A percentile compares a stretch with the other conserved stretches of the same genome.
These are phyloP conservation scores for Trichogramma pretiosum DNA, from an alignment of 1,140 invertebrate genomes.

Conservation along the genomic window DNA sequence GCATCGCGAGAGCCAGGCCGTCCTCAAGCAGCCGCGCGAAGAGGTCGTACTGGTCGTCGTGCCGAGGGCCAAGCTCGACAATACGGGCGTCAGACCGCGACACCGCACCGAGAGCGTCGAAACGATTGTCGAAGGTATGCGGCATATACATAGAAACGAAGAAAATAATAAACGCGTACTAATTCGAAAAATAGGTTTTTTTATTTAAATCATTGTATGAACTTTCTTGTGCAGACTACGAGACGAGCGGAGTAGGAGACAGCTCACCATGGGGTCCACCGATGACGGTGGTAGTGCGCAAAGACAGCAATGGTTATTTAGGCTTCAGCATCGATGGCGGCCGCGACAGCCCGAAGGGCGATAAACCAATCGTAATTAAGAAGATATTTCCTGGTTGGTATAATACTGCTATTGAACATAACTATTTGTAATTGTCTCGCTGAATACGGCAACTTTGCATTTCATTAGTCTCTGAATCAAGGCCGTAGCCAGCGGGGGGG, in stretches of 20 bases:
- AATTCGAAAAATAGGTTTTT: too few relatives aligned
- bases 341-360: constrained; percentile 77
- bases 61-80: constrained; percentile 42
- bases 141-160: background rate
- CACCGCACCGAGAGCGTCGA: constrained; percentile 32
- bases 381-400: constrained; percentile 84
- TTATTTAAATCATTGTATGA: too few relatives aligned
- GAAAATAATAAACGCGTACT: too few relatives aligned
- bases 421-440: too few relatives aligned
- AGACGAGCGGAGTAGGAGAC: constrained; percentile 26
- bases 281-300: constrained; percentile 59
- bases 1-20: constrained; percentile 73
- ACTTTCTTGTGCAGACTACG: constrained; percentile 33
- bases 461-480: too few relatives aligned
- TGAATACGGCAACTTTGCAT: too few relatives aligned
- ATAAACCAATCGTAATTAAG: constrained; percentile 77
- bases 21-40: constrained; percentile 68
- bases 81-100: constrained; percentile 23
- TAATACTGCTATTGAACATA: too few relatives aligned
- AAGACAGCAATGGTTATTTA: constrained; percentile 80
- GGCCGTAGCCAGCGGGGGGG: too few relatives aligned
- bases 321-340: constrained; percentile 91
- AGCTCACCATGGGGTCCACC: constrained; percentile 36
- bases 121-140: constrained; percentile 35
- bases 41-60: constrained; percentile 63